Base-by-base conservation (phyloP, 2,888 invertebrate genomes). In the Chalcosyrphus nemorum region DNA sequence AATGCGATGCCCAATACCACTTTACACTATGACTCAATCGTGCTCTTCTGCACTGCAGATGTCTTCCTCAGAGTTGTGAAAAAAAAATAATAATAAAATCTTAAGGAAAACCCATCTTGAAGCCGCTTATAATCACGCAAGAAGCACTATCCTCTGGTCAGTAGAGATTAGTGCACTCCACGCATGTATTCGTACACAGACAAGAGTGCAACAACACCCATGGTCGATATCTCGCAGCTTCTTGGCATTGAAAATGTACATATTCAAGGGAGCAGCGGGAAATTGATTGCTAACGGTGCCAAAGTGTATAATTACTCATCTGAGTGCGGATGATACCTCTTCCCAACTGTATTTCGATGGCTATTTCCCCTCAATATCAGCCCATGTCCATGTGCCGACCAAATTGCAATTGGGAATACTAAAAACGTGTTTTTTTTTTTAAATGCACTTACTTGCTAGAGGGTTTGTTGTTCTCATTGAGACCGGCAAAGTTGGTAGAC, bases 391-490 rank as follows among this genome's bases (percentile, higher is more conserved):
- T 66, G 57, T 65, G 65, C n/a, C n/a, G 59, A 35, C 11, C 24
- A 15, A 24, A 15, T 35, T 35, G 45, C 19, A 52, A 61, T 41
- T 52, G n/a, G 19, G 32, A 6, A n/a, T n/a, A n/a, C n/a, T n/a
- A n/a, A n/a, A 57, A 47, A 56, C 21, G 72, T 50, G 71, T 24
- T n/a, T n/a, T n/a, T n/a, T n/a, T n/a, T n/a, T n/a, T n/a, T 54
- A 13, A 54, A 32, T 66, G 61, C 59, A 93, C 93, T 93, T 89
- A 93, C 93, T 93, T 94, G 92, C 95, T 94, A 47, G 94, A 94
- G 88, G 94, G 93, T 89, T 93, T 94, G 81, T 92, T 93, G 87
- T 93, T 93, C 87, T 93, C 89, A 59, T 87, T 86, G 74, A 89
- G 86, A 80, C 89, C 89, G 87, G 89, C 89, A 81, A 89, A 89